phyloP scores from a whole-genome alignment of 2,797 vertebrate genomes.

The Micromesistius poutassou region DNA sequence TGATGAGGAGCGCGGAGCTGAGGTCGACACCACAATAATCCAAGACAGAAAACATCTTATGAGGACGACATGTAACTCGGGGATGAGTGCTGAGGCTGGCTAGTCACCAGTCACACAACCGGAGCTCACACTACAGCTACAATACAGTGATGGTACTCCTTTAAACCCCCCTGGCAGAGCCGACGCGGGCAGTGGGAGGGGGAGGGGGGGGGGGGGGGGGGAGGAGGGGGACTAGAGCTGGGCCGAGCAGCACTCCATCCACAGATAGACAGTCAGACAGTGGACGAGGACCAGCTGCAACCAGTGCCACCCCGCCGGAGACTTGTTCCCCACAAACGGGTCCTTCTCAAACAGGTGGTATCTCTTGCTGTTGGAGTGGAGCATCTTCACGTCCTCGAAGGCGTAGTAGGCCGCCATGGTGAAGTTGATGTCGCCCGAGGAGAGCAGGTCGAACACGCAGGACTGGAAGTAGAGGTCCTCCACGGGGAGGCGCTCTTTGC shows the following conservation, averaged over 20 bases:
- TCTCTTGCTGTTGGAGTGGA: constrained; percentile 91
- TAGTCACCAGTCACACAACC: background rate
- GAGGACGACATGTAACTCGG: background rate
- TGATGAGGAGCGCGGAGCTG: constrained; percentile 46
- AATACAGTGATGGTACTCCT: constrained; percentile 47
- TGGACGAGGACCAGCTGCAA: constrained; percentile 47
- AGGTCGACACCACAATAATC: constrained; percentile 36
- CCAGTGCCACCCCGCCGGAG: constrained; percentile 30
- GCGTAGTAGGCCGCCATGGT: constrained; percentile 97
- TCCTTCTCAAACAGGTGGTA: constrained; percentile 89
- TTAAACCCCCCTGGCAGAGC: constrained; percentile 57
- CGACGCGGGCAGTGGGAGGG: constrained; percentile 32
- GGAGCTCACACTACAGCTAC: constrained; percentile 12
- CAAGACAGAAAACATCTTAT: background rate
- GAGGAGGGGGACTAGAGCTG: constrained; percentile 70
- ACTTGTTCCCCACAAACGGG: constrained; percentile 58
- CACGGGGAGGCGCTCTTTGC: constrained; percentile 91
- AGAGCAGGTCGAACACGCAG: constrained; percentile 95
- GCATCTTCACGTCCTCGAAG: constrained; percentile 93
- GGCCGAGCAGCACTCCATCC: constrained; percentile 65
- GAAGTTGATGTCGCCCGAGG: constrained; percentile 94
- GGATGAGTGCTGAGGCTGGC: background rate
- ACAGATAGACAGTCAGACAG: constrained; percentile 68
- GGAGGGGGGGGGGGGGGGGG: too few species aligned
- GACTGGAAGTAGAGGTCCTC: constrained; percentile 98